Evolutionary conservation across 2,888 invertebrate genomes (phyloP).

Genomic region (Holacanthella duospinosa): DNA sequence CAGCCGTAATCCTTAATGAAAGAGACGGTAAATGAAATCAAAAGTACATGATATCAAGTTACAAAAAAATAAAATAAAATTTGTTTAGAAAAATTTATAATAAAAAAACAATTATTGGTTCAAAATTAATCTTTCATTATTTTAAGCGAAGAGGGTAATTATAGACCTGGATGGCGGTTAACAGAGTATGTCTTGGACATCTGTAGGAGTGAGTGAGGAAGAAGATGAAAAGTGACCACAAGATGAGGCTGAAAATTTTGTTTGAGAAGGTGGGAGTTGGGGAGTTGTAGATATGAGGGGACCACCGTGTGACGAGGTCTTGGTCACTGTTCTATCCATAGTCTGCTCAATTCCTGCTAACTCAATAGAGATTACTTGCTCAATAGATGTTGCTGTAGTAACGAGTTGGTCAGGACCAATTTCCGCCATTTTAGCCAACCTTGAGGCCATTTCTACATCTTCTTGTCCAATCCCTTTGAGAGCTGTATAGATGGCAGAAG

Average conservation of each 20-base stretch:
- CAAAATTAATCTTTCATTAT: no score
- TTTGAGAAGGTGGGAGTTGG: not conserved
- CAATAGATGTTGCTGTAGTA: constrained; percentile 31
- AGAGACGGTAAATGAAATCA: not conserved
- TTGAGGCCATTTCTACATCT: constrained; percentile 22
- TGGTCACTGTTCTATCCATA: constrained; percentile 25
- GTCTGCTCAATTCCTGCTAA: constrained; percentile 35
- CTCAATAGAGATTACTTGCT: constrained; percentile 36
- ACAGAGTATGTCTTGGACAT: constrained; percentile 29
- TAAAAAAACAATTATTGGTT: not conserved
- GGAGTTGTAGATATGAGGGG: not conserved
- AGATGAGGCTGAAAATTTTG: not conserved
- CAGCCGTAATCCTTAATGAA: no score
- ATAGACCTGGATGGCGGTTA: no score
- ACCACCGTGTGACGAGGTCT: constrained; percentile 7
- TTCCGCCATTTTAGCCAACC: constrained; percentile 28
- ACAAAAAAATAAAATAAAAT: not conserved
- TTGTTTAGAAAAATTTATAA: not conserved
- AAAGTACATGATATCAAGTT: not conserved
- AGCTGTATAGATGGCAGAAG: constrained; percentile 37
- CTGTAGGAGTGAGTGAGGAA: constrained; percentile 19
- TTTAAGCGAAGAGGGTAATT: no score
- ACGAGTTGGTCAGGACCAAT: constrained; percentile 31
- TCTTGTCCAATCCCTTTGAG: constrained; percentile 32
- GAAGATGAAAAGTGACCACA: not conserved